phyloP scores from a whole-genome alignment of 2,113 vertebrate genomes.

The Hucho hucho region DNA sequence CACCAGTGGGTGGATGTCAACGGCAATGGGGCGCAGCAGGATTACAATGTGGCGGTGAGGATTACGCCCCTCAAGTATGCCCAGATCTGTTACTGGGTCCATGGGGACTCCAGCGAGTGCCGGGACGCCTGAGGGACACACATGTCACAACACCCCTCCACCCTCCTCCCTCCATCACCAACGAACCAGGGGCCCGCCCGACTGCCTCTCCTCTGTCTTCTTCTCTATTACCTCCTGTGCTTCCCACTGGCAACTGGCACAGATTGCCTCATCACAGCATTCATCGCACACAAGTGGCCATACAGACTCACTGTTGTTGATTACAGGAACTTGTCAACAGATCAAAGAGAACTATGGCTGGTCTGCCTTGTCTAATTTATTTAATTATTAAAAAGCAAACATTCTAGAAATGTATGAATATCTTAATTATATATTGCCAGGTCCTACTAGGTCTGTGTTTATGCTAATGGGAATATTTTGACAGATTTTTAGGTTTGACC shows the following conservation, averaged over 20 bases:
- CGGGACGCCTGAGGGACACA: conserved; percentile 67
- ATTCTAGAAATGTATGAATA: conserved; percentile 35
- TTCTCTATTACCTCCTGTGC: conserved; percentile 27
- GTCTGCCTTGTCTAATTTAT: conserved; percentile 70
- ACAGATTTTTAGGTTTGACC: conserved; percentile 19
- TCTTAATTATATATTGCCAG: conserved; percentile 37
- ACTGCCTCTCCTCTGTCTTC: conserved; percentile 18
- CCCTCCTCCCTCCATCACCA: conserved; percentile 4
- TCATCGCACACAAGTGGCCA: conserved; percentile 1
- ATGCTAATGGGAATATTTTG: neutral
- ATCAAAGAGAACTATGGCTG: conserved; percentile 52
- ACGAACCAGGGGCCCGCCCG: conserved; percentile 19
- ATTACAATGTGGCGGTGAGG: conserved; percentile 95
- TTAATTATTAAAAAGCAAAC: conserved; percentile 54
- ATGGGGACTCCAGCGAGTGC: conserved; percentile 82
- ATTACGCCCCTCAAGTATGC: conserved; percentile 95
- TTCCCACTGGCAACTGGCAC: conserved; percentile 6
- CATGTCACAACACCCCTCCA: neutral
- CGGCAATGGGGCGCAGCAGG: conserved; percentile 84
- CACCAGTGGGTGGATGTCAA: conserved; percentile 93
- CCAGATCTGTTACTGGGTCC: conserved; percentile 95
- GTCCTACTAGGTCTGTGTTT: conserved; percentile 34
- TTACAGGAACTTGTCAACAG: conserved; percentile 35
- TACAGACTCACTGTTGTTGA: conserved; percentile 51
- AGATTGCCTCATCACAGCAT: neutral